These are phyloP conservation scores for Syngnathus floridae DNA, from an alignment of 2,113 vertebrate genomes.

Conservation along the genomic window DNA sequence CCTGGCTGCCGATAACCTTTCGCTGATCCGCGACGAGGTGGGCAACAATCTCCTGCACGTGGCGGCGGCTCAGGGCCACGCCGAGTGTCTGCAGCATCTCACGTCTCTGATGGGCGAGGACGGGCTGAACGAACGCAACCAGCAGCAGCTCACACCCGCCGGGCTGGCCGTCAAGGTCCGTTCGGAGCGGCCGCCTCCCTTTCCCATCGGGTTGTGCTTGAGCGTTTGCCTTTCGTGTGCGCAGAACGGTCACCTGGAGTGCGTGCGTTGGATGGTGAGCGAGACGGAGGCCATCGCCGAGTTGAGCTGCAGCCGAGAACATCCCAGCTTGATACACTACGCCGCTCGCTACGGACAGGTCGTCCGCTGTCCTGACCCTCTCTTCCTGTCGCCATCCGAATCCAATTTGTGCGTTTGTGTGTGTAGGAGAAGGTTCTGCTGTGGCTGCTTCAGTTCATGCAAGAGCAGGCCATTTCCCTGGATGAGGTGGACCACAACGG, in stretches of 20 bases:
- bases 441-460: conserved; percentile 99
- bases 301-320: conserved; percentile 89
- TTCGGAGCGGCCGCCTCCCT: background rate
- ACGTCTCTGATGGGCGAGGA: conserved; percentile 97
- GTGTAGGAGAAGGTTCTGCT: conserved; percentile 89
- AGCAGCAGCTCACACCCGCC: conserved; percentile 85
- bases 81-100: conserved; percentile 94
- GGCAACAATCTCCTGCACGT: conserved; percentile 93
- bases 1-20: conserved; percentile 91
- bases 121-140: conserved; percentile 87
- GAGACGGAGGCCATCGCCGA: conserved; percentile 98
- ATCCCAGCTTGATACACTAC: conserved; percentile 95
- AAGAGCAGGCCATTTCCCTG: conserved; percentile 95
- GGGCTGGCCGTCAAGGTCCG: conserved; percentile 91
- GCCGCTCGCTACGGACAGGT: conserved; percentile 94
- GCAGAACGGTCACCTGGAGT: conserved; percentile 92
- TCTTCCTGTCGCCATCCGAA: background rate
- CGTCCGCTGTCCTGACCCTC: conserved; percentile 63
- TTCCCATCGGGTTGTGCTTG: conserved; percentile 4
- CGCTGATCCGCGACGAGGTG: conserved; percentile 86
- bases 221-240: background rate
- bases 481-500: conserved; percentile 92
- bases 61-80: conserved; percentile 84
- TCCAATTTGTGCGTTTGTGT: background rate
- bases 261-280: conserved; percentile 96